Percentiles rank a stretch among this genome's conserved stretches.
Evolutionary conservation across 2,797 vertebrate species (phyloP).

Genomic region (Gastrophryne carolinensis): DNA sequence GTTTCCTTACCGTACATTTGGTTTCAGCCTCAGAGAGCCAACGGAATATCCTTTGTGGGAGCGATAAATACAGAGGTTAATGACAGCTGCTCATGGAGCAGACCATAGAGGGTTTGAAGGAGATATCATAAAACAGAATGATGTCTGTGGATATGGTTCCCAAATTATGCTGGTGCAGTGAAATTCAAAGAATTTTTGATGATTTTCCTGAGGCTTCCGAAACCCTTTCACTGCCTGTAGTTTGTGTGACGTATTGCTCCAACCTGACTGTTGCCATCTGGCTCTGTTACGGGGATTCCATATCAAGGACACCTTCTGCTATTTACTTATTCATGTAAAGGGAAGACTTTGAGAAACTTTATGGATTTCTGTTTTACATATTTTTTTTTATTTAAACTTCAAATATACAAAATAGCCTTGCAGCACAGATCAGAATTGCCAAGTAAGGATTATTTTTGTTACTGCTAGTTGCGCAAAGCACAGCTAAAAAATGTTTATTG

Average conservation of each 20-base stretch:
- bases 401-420: no score
- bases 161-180: slow-evolving; percentile 49
- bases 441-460: no score
- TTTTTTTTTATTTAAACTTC: no score
- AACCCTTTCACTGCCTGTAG: slow-evolving; percentile 38
- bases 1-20: slow-evolving; percentile 3
- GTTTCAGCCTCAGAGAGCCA: slow-evolving; percentile 9
- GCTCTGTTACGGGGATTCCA: not conserved
- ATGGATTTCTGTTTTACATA: no score
- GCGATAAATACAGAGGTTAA: slow-evolving; percentile 51
- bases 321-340: not conserved
- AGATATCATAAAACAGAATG: slow-evolving; percentile 51
- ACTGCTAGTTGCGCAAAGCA: no score
- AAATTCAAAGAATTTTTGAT: slow-evolving; percentile 31
- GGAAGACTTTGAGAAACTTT: not conserved
- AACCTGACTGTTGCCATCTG: slow-evolving; percentile 8
- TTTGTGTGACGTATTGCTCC: not conserved
- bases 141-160: slow-evolving; percentile 36
- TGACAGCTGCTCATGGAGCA: slow-evolving; percentile 47
- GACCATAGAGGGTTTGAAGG: slow-evolving; percentile 24
- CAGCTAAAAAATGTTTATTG: no score
- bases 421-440: no score
- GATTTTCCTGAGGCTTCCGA: slow-evolving; percentile 18
- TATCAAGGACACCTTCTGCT: slow-evolving; percentile 16
- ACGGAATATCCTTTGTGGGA: slow-evolving; percentile 32